Base-by-base conservation (phyloP, 2,797 vertebrate species). In the Galago senegalensis region DNA sequence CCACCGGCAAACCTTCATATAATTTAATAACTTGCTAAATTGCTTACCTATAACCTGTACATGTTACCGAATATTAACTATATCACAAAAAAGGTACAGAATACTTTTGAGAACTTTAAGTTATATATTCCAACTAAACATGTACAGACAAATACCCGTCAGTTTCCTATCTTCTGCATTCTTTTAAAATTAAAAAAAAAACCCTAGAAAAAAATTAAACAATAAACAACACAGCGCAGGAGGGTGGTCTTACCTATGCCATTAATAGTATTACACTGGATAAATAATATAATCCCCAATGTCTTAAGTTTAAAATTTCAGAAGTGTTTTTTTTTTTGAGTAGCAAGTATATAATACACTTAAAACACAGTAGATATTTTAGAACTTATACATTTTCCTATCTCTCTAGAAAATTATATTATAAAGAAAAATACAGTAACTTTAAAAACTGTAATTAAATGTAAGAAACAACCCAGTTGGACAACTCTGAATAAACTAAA, bases 231-330 rank as follows among this genome's bases (percentile, higher is more conserved):
- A 80, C 29, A 86, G 69, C 5, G 75, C 4, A 86, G 9, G 18
- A 84, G 25, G 23, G 5, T 61, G 27, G 21, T 49, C 37, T 92
- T 37, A 40, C 56, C 72, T 70, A 72, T 46, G 27, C 10, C 34
- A 70, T 79, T 82, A 90, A 63, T 70, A 87, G 43, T 84, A 84
- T 27, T 85, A 53, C 29, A 31, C 34, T 84, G 53, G 23, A 63
- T 63, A 92, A 86, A 80, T 81, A 87, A 86, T 2, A 34, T 11
- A 87, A 4, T 3, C 1, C 63, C 73, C 53, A 37, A 67, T 34
- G 29, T 75, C 34, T 77, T 77, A 81, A 69, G 31, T 81, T 80
- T 94, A 92, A 96, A 80, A 73, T 92, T 46, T 93, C 87, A 94
- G 76, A 43, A n/a, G 16, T 10, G 79, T 14, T 77, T 53, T 80